These are phyloP conservation scores for Poeciliopsis retropinna DNA, from an alignment of 2,113 vertebrate genomes.

Conservation along the genomic window DNA sequence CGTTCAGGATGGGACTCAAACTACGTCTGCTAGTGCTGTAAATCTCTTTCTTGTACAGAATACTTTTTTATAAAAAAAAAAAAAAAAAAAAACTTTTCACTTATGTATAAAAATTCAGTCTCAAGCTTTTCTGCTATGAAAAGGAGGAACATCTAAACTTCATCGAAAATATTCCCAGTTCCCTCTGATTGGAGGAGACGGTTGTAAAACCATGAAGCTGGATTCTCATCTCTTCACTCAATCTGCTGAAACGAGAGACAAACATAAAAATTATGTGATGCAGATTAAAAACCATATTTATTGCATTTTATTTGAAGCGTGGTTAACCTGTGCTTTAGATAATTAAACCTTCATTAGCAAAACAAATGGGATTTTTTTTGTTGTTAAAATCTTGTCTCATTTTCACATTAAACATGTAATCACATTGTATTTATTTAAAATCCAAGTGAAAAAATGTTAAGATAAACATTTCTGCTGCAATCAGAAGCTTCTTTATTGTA, in stretches of 20 bases:
- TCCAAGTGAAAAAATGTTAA: not conserved
- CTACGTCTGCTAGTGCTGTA: slow-evolving; percentile 53
- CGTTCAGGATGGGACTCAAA: slow-evolving; percentile 36
- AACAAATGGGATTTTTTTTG: no score
- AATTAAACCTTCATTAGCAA: no score
- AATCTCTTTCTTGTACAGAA: slow-evolving; percentile 50
- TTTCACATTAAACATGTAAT: no score
- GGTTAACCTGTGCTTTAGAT: no score
- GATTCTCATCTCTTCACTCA: slow-evolving; percentile 6
- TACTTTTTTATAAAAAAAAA: slow-evolving; percentile 20
- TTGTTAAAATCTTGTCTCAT: not conserved
- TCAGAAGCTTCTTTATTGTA: not conserved
- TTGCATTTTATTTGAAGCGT: not conserved
- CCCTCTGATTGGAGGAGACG: slow-evolving; percentile 13
- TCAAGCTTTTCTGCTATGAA: slow-evolving; percentile 21
- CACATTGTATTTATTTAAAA: not conserved
- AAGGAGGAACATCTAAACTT: slow-evolving; percentile 28
- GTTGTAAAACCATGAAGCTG: slow-evolving; percentile 9
- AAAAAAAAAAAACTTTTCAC: slow-evolving; percentile 8
- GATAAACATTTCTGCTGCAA: not conserved
- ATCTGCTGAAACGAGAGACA: not conserved
- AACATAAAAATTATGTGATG: not conserved
- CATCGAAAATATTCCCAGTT: slow-evolving; percentile 48
- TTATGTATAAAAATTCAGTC: slow-evolving; percentile 58
- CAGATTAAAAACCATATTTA: not conserved